Base-by-base conservation (phyloP, 1,140 invertebrate species). In the Harpegnathos saltator region DNA sequence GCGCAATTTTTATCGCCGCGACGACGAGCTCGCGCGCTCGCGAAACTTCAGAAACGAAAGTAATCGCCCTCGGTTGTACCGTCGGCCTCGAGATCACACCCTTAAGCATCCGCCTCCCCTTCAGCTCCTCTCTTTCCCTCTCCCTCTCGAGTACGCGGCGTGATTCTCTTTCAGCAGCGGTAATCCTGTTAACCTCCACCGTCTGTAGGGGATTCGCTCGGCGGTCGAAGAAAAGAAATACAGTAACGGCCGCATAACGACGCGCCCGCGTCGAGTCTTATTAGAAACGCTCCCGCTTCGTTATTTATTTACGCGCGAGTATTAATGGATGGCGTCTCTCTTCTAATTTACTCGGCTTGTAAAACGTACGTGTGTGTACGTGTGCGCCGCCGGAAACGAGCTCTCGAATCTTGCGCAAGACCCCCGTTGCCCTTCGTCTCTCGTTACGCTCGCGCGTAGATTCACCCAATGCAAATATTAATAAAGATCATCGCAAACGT, bases 1-100 rank as follows among this genome's bases (percentile, higher is more conserved):
- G 68, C 24, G 59, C 52, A 72, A 72, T 81, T 84, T 50, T 84
- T 82, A 82, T 82, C 82, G 24, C n/a, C 26, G 38, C 24, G 38
- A 65, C 33, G 22, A 38, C 52, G 22, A 84, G 62, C 62, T 68
- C 58, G 58, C 61, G 59, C 50, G 52, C 58, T 48, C 61, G 59
- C 50, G 52, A 72, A 82, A 71, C 77, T 81, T 66, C 22, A 33
- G 83, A 26, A 61, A 75, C 24, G 61, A 63, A 66, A 65, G 61
- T 82, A 81, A 84, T 82, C 77, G 66, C 26, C 82, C 17, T 56
- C 33, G 48, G 74, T 63, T 62, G 29, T 58, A 84, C 14, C 24
- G 61, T 22, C 22, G 22, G 26, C 33, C 24, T 84, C 56, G 80
- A 84, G 11, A n/a, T 38, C 19, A 9, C 66, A 54, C 22, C 38